Evolutionary conservation across 2,113 vertebrate genomes (phyloP), one percentile per base, ranked within the genome.

Genomic region (Pandion haliaetus): DNA sequence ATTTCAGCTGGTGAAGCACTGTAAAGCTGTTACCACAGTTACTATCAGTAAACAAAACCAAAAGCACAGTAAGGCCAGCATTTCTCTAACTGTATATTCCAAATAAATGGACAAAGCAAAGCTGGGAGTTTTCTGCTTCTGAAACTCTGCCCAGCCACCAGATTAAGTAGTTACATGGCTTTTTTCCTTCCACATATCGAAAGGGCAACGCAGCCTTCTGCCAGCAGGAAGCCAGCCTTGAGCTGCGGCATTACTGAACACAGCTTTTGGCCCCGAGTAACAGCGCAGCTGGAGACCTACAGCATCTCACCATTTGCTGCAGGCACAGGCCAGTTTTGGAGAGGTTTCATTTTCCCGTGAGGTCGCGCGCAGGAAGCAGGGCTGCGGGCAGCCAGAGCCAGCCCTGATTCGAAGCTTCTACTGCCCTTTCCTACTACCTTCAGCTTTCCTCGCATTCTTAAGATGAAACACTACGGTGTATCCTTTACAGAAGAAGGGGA

Each of bases 31-130:
- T 67, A 28, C 73, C 83, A 82, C 47, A 34, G 96, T 5, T 55
- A 91, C 94, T 82, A 96, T 94, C 81, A 91, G 91, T 17, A 93
- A 95, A 92, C 86, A 95, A 61, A 1, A 47, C 42, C 25, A 25
- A 40, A 80, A 92, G 70, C 92, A 90, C 10, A 10, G 57, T 2
- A 18, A 42, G 26, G 44, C 65, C 81, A 72, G 67, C 9, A 26
- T 29, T 88, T 17, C 79, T 69, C 47, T 7, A 8, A n/a, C 55
- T 50, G 47, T 3, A 5, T 40, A 40, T 25, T 55, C 57, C 90
- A 87, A 81, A 65, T 9, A 38, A 31, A 54, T 0, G 34, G 55
- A n/a, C 34, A 44, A 31, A 52, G 63, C 62, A 6, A 59, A 52
- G 62, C 62, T 12, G 24, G 45, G 42, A 23, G 59, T 8, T 61